A percentile compares a stretch with the other conserved stretches of the same genome.
Evolutionary conservation across 2,888 invertebrate genomes (phyloP).

Genomic region (Lagria hirta): DNA sequence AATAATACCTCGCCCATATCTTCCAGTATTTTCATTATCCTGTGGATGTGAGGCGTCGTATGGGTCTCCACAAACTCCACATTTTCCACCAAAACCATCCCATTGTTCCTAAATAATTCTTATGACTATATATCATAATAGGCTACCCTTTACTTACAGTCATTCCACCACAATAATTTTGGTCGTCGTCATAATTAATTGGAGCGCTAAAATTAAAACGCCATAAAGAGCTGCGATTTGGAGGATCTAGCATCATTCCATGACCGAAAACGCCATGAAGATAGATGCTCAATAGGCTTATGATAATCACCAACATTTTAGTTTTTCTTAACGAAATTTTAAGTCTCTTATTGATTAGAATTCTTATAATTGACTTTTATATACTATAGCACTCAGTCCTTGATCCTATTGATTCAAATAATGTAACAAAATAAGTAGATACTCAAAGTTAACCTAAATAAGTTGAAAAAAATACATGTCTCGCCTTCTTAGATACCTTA

Average conservation of each 20-base stretch:
- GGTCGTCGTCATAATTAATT: conserved; percentile 56
- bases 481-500: no score
- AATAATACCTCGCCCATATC: conserved; percentile 50
- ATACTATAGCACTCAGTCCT: no score
- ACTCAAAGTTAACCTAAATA: no score
- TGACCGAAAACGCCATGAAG: conserved; percentile 51
- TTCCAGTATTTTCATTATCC: conserved; percentile 47
- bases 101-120: conserved; percentile 14
- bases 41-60: conserved; percentile 41
- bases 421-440: no score
- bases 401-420: no score
- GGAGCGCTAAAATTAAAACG: conserved; percentile 51
- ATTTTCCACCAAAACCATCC: conserved; percentile 50
- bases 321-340: no score
- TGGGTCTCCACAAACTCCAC: conserved; percentile 47
- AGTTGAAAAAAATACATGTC: no score
- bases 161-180: conserved; percentile 56
- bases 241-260: conserved; percentile 57
- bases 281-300: no score
- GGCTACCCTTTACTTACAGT: conserved; percentile 37
- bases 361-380: no score
- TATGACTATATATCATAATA: conserved; percentile 5
- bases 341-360: no score
- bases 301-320: no score
- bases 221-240: conserved; percentile 56